Percentiles rank a stretch among this genome's conserved stretches.
Conservation (phyloP, 2,113 vertebrate species). For the Cichladusa arquata region DNA sequence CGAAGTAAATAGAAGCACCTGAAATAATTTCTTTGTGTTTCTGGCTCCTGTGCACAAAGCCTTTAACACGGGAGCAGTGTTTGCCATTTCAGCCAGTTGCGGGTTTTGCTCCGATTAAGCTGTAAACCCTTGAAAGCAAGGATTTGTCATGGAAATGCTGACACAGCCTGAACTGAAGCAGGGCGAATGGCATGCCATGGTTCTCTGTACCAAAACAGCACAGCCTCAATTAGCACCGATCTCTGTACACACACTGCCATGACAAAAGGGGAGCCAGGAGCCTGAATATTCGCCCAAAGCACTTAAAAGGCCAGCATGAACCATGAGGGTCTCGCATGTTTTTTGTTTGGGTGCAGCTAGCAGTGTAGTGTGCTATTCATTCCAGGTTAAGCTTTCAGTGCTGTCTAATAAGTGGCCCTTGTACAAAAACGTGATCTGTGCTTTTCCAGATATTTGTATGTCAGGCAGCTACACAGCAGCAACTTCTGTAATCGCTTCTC, state of each 20-base stretch:
- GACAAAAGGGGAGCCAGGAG: conserved; percentile 22
- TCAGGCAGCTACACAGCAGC: conserved; percentile 82
- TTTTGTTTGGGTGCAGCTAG: conserved; percentile 54
- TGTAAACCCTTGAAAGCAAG: conserved; percentile 43
- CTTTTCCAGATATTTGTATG: conserved; percentile 79
- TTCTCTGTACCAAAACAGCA: background rate
- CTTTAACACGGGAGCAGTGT: background rate
- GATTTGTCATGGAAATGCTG: conserved; percentile 65
- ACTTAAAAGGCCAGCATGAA: conserved; percentile 62
- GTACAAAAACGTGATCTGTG: conserved; percentile 74
- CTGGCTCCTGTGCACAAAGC: background rate
- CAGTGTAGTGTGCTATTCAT: conserved; percentile 63
- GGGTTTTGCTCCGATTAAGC: conserved; percentile 39
- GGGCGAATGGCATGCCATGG: background rate
- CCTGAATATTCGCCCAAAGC: background rate
- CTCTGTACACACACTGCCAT: background rate
- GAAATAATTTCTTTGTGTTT: conserved; percentile 31
- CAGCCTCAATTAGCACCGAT: background rate
- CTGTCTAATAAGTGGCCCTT: conserved; percentile 71
- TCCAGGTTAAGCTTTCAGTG: conserved; percentile 69
- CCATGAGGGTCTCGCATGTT: conserved; percentile 21
- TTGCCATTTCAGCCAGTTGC: background rate
- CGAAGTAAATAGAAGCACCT: conserved; percentile 8
- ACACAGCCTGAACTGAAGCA: background rate
- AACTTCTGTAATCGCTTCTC: conserved; percentile 85